A percentile compares a stretch with the other conserved stretches of the same genome.
Conservation (phyloP, 2,888 invertebrate genomes). For the Mermis nigrescens region DNA sequence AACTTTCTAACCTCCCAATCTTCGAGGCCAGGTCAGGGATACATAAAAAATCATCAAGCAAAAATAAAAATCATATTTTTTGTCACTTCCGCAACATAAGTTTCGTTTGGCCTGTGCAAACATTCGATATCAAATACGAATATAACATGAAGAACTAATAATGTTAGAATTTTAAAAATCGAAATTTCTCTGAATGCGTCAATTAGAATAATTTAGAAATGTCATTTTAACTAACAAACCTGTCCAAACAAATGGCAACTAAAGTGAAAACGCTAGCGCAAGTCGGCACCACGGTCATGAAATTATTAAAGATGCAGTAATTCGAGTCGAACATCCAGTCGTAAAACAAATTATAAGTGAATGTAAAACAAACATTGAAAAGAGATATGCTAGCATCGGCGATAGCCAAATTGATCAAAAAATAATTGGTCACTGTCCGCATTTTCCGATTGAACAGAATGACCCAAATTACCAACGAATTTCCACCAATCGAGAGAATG, state of each 20-base stretch:
- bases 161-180: no score
- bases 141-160: no score
- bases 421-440: constrained; percentile 94
- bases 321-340: constrained; percentile 90
- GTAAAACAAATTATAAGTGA: constrained; percentile 78
- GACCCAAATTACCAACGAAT: constrained; percentile 92
- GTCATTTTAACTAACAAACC: no score
- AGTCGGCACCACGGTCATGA: constrained; percentile 74
- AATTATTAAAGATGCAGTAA: constrained; percentile 87
- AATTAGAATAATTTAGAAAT: no score
- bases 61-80: no score
- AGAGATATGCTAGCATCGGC: constrained; percentile 94
- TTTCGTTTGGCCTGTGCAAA: no score
- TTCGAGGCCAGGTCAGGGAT: no score
- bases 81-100: no score
- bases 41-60: no score
- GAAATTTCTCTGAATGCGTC: no score
- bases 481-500: constrained; percentile 47
- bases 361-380: constrained; percentile 84
- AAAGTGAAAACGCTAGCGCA: constrained; percentile 86
- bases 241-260: constrained; percentile 88
- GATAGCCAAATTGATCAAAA: constrained; percentile 81
- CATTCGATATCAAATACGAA: no score
- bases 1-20: no score
- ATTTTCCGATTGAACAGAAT: constrained; percentile 84